These are phyloP conservation scores for Oryzias curvinotus DNA, from an alignment of 2,113 vertebrate species.

Conservation along the genomic window DNA sequence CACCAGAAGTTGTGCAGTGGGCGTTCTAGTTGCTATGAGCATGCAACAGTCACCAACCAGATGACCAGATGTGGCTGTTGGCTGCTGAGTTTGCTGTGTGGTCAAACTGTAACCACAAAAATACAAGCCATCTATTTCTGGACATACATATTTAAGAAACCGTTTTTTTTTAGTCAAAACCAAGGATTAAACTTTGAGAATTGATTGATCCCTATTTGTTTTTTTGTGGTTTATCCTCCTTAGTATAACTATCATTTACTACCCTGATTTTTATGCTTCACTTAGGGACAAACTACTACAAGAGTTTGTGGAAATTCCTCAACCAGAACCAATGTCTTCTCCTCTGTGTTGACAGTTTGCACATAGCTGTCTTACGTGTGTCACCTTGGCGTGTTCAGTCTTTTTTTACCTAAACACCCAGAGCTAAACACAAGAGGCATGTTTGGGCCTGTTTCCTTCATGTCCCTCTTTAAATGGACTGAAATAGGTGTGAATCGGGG, in stretches of 20 bases:
- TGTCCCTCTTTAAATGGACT: conserved; percentile 12
- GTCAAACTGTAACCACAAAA: conserved; percentile 62
- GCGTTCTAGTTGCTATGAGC: conserved; percentile 50
- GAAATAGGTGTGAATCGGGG: conserved; percentile 3
- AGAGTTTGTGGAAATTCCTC: conserved; percentile 57
- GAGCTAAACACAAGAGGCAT: conserved; percentile 5
- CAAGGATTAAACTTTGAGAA: conserved; percentile 18
- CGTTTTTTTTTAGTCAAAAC: conserved; percentile 4
- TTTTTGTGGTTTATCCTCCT: conserved; percentile 45
- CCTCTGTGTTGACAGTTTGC: conserved; percentile 41
- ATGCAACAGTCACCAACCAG: conserved; percentile 49
- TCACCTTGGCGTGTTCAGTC: background rate
- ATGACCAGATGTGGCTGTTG: conserved; percentile 66
- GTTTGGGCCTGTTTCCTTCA: conserved; percentile 1
- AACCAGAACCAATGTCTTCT: conserved; percentile 43
- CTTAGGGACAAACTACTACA: conserved; percentile 30
- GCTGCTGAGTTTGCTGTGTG: conserved; percentile 68
- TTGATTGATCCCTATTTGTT: conserved; percentile 44
- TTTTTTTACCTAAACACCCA: conserved; percentile 34
- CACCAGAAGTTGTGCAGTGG: conserved; percentile 35
- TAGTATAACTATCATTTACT: conserved; percentile 35
- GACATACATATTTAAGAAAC: background rate
- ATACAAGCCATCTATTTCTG: conserved; percentile 42
- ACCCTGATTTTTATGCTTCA: conserved; percentile 26
- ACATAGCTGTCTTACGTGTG: conserved; percentile 36